Evolutionary conservation across 1,140 invertebrate genomes (phyloP).

Genomic region (Neomicropteryx cornuta): DNA sequence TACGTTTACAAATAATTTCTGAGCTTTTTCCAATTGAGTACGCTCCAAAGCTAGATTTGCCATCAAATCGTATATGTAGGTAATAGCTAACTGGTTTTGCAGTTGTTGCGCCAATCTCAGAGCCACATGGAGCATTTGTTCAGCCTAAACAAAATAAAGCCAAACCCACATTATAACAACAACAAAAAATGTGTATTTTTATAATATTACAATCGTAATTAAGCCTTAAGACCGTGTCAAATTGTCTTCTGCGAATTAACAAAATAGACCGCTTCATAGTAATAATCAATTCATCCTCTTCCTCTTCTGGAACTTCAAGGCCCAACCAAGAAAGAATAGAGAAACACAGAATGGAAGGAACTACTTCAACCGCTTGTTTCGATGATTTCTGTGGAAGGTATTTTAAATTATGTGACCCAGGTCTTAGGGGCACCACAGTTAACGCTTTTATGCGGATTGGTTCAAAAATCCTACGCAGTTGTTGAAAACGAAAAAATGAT

Average conservation of each 20-base stretch:
- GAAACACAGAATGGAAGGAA: conserved; percentile 2
- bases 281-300: conserved; percentile 48
- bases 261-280: conserved; percentile 54
- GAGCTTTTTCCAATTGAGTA: conserved; percentile 60
- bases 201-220: too few relatives aligned
- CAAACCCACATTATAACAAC: too few relatives aligned
- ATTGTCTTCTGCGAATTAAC: conserved; percentile 53
- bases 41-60: conserved; percentile 71
- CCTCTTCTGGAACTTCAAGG: conserved; percentile 25
- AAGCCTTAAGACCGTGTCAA: conserved; percentile 41
- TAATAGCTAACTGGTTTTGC: conserved; percentile 54
- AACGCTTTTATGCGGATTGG: too few relatives aligned
- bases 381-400: too few relatives aligned
- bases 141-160: conserved; percentile 45
- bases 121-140: conserved; percentile 65
- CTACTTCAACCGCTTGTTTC: too few relatives aligned
- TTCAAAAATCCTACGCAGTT: too few relatives aligned
- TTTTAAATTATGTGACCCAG: too few relatives aligned
- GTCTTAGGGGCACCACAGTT: too few relatives aligned
- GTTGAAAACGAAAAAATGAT: too few relatives aligned
- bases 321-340: conserved; percentile 8
- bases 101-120: conserved; percentile 62
- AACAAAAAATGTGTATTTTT: too few relatives aligned
- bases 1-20: conserved; percentile 63
- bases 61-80: conserved; percentile 73